Evolutionary conservation across 2,797 vertebrate species (phyloP).

Genomic region (Clamator glandarius): DNA sequence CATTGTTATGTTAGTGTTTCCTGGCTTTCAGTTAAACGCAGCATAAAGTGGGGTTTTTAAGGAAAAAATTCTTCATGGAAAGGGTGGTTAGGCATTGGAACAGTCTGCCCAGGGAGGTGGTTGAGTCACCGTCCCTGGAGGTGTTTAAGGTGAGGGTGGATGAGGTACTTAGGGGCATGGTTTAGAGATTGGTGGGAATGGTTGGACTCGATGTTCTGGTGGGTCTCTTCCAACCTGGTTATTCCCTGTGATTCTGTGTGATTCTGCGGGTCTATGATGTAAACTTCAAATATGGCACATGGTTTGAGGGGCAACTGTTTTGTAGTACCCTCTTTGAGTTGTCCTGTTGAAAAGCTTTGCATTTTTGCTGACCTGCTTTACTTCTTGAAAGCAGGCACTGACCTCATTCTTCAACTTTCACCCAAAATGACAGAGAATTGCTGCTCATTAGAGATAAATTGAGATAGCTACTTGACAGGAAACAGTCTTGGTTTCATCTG

Average conservation of each 20-base stretch:
- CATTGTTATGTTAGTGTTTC: neutral
- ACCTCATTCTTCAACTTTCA: neutral
- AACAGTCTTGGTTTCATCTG: neutral
- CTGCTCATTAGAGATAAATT: neutral
- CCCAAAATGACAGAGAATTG: neutral
- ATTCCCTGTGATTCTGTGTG: too few relatives aligned
- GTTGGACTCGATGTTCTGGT: too few relatives aligned
- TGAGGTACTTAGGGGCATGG: too few relatives aligned
- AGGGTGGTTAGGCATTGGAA: too few relatives aligned
- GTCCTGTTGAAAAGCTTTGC: neutral
- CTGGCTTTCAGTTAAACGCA: neutral
- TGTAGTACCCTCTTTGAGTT: neutral
- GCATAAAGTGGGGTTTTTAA: fast-evolving
- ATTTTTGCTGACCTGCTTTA: neutral
- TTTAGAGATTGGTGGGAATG: too few relatives aligned
- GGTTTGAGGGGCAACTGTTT: neutral
- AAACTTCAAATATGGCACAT: neutral
- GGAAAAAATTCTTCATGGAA: too few relatives aligned
- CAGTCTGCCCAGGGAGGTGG: too few relatives aligned
- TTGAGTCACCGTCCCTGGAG: too few relatives aligned
- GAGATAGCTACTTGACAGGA: neutral
- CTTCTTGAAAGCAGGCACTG: neutral
- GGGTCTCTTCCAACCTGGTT: too few relatives aligned
- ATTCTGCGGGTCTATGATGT: too few relatives aligned
- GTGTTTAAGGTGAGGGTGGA: too few relatives aligned